Percentiles rank a stretch among this genome's conserved stretches.
phyloP scores from a whole-genome alignment of 2,797 vertebrate genomes.

The Hemitrygon akajei region DNA sequence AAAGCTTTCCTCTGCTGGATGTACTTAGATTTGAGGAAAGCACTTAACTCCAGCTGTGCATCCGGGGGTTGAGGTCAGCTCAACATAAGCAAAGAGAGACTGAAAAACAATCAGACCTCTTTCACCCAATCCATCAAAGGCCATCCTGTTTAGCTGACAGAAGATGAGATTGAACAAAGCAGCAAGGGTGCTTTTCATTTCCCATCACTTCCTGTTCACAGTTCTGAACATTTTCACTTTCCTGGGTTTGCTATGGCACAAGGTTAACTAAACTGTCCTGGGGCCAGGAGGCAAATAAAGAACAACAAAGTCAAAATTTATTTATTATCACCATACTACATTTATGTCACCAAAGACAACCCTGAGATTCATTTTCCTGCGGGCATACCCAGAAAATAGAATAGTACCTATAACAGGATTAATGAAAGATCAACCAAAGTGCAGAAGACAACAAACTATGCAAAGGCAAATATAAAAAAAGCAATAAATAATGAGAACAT shows the following conservation, averaged over 20 bases:
- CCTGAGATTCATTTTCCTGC: too few relatives aligned
- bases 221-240: neutral
- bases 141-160: neutral
- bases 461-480: too few relatives aligned
- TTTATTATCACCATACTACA: too few relatives aligned
- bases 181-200: neutral
- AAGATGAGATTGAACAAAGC: neutral
- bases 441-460: too few relatives aligned
- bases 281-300: neutral
- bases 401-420: too few relatives aligned
- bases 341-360: too few relatives aligned
- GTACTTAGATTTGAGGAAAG: too few relatives aligned
- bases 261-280: neutral
- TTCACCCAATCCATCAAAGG: neutral
- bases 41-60: too few relatives aligned
- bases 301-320: neutral
- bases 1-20: neutral
- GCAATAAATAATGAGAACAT: too few relatives aligned
- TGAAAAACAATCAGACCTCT: neutral
- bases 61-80: too few relatives aligned
- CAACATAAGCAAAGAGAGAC: neutral
- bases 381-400: too few relatives aligned
- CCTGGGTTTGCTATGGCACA: neutral
- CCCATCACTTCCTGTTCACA: neutral
- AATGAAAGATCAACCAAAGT: too few relatives aligned